Percentiles rank a stretch among this genome's conserved stretches.
Conservation (phyloP, 2,888 invertebrate species). For the Aspidiotus rigidus region DNA sequence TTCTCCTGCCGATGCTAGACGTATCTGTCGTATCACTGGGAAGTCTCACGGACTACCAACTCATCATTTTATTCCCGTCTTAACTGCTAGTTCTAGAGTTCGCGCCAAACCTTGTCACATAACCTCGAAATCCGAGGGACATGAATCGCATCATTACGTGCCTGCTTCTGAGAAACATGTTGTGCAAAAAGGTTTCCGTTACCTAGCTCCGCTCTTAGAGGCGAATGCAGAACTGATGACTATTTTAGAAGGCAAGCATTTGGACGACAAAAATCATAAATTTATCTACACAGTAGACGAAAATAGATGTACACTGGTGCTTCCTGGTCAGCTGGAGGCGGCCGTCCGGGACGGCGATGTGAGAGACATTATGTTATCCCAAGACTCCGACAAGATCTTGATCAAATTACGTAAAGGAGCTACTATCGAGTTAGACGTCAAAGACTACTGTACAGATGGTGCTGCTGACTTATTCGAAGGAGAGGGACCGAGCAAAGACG, state of each 20-base stretch:
- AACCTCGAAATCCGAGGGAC: conserved; percentile 42
- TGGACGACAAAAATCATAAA: conserved; percentile 48
- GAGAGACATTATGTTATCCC: conserved; percentile 64
- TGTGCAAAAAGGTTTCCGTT: conserved; percentile 59
- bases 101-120: conserved; percentile 51
- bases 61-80: conserved; percentile 70
- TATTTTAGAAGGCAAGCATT: conserved; percentile 51
- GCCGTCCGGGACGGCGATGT: conserved; percentile 69
- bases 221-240: conserved; percentile 49
- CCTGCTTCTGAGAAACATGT: conserved; percentile 48
- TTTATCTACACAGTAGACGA: conserved; percentile 70
- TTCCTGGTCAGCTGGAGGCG: conserved; percentile 62
- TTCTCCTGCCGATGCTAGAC: conserved; percentile 71
- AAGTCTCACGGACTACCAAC: conserved; percentile 64
- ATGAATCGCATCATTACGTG: conserved; percentile 52
- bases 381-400: conserved; percentile 63
- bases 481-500: conserved; percentile 51
- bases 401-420: conserved; percentile 63
- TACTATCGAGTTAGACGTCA: conserved; percentile 63
- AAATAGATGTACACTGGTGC: conserved; percentile 62
- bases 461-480: conserved; percentile 54
- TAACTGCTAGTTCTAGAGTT: conserved; percentile 47
- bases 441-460: conserved; percentile 49
- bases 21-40: conserved; percentile 68
- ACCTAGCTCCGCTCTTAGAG: conserved; percentile 63